A percentile compares a stretch with the other conserved stretches of the same genome.
Evolutionary conservation across 2,888 invertebrate species (phyloP).

Genomic region (Campoplex capitator): DNA sequence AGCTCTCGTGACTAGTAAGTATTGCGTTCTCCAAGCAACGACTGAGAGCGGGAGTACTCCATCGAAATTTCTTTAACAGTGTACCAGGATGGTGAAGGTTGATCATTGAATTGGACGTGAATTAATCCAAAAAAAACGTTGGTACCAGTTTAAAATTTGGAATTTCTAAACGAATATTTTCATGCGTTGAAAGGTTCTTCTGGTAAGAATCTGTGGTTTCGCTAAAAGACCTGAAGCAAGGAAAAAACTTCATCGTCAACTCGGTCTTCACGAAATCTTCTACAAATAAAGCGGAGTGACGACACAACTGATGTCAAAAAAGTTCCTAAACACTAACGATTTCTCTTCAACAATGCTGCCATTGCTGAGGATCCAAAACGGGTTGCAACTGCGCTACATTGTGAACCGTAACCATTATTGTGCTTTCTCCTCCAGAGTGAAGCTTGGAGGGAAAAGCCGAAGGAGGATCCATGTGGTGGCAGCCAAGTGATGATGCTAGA

Average conservation of each 20-base stretch:
- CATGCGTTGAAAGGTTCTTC: no score
- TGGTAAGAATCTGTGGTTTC: no score
- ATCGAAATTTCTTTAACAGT: not conserved
- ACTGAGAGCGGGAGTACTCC: not conserved
- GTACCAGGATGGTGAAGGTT: not conserved
- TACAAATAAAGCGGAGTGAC: not conserved
- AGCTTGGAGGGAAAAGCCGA: slow-evolving; percentile 40
- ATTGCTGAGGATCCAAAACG: slow-evolving; percentile 1
- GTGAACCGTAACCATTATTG: slow-evolving; percentile 55
- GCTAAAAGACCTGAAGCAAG: not conserved
- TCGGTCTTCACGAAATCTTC: not conserved
- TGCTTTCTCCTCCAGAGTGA: slow-evolving; percentile 39
- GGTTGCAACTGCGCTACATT: slow-evolving; percentile 25
- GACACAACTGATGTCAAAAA: not conserved
- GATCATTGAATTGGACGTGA: no score
- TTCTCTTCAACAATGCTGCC: slow-evolving; percentile 2
- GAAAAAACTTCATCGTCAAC: not conserved
- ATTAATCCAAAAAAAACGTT: not conserved
- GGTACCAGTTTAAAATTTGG: not conserved
- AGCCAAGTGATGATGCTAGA: slow-evolving; percentile 56
- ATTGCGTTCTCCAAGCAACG: not conserved
- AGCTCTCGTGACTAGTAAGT: not conserved
- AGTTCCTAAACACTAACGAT: not conserved
- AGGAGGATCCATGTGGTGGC: slow-evolving; percentile 56
- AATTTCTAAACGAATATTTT: no score